Percentiles rank a stretch among this genome's conserved stretches.
Evolutionary conservation across 2,113 vertebrate species (phyloP).

Genomic region (Procavia capensis): DNA sequence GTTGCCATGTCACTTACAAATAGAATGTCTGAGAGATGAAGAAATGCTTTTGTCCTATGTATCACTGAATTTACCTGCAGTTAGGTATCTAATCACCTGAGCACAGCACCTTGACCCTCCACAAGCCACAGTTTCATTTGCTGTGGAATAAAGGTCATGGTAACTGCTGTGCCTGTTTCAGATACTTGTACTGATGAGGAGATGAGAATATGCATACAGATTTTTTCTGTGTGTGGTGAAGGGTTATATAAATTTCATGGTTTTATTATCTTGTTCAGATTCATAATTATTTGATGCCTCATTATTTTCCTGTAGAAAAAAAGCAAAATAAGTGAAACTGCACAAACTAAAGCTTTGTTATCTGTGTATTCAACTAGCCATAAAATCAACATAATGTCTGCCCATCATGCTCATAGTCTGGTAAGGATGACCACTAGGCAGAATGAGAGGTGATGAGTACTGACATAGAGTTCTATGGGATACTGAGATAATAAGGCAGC

Average conservation of each 20-base stretch:
- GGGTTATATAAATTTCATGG: not conserved
- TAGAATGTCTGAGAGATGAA: not conserved
- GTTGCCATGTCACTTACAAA: not conserved
- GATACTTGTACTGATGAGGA: not conserved
- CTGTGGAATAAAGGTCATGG: not conserved
- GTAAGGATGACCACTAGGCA: too few species aligned
- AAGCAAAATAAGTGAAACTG: not conserved
- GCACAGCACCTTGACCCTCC: not conserved
- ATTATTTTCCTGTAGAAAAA: not conserved
- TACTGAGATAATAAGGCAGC: not conserved
- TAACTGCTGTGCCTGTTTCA: not conserved
- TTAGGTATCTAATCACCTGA: constrained; percentile 21
- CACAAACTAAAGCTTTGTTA: not conserved
- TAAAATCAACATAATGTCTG: not conserved
- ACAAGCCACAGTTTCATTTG: not conserved
- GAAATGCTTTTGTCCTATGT: not conserved
- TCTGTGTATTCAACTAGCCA: not conserved
- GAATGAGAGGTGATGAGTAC: not conserved
- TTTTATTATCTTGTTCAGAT: not conserved
- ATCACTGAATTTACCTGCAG: not conserved
- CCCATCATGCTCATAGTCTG: not conserved
- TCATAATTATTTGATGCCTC: not conserved
- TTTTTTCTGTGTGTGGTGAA: not conserved
- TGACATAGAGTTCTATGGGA: rapidly evolving
- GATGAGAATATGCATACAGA: not conserved